A percentile compares a stretch with the other conserved stretches of the same genome.
Evolutionary conservation across 2,797 vertebrate genomes (phyloP).

Genomic region (Menidia menidia): DNA sequence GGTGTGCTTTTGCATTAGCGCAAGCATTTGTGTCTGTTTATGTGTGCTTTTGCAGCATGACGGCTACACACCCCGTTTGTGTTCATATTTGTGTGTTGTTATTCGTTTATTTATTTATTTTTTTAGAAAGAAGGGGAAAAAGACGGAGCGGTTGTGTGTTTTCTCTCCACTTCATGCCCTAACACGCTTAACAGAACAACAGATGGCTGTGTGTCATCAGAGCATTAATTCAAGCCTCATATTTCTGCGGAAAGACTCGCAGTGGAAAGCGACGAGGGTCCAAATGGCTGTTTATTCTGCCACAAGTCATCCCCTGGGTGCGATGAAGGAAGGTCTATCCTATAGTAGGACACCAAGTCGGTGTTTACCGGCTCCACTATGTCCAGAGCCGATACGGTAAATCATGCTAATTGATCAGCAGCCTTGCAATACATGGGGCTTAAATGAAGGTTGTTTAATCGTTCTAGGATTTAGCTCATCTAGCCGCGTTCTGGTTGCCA

Average conservation of each 20-base stretch:
- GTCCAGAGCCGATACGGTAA: slow-evolving; percentile 70
- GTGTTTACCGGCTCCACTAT: slow-evolving; percentile 58
- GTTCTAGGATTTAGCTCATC: slow-evolving; percentile 69
- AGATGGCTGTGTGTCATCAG: slow-evolving; percentile 84
- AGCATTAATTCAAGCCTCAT: slow-evolving; percentile 81
- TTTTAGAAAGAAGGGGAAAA: slow-evolving; percentile 11
- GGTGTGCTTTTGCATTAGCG: slow-evolving; percentile 39
- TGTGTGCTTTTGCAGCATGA: slow-evolving; percentile 28
- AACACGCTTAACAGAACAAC: slow-evolving; percentile 83
- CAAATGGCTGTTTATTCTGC: slow-evolving; percentile 84
- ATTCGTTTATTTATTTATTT: too few relatives aligned
- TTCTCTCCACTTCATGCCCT: slow-evolving; percentile 76
- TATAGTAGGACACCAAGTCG: slow-evolving; percentile 74
- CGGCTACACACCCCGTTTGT: slow-evolving; percentile 26
- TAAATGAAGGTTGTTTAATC: slow-evolving; percentile 82
- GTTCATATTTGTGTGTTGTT: slow-evolving; percentile 34
- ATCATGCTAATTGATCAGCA: slow-evolving; percentile 80
- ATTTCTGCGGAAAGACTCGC: slow-evolving; percentile 80
- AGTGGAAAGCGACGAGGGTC: slow-evolving; percentile 75
- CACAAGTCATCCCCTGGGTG: slow-evolving; percentile 80
- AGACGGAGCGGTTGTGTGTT: slow-evolving; percentile 58
- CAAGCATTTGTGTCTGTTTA: slow-evolving; percentile 42
- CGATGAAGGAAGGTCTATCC: slow-evolving; percentile 78
- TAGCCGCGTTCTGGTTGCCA: slow-evolving; percentile 62
- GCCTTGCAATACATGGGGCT: slow-evolving; percentile 69